Conservation (phyloP, 2,113 vertebrate genomes). For the Ramphastos sulfuratus region DNA sequence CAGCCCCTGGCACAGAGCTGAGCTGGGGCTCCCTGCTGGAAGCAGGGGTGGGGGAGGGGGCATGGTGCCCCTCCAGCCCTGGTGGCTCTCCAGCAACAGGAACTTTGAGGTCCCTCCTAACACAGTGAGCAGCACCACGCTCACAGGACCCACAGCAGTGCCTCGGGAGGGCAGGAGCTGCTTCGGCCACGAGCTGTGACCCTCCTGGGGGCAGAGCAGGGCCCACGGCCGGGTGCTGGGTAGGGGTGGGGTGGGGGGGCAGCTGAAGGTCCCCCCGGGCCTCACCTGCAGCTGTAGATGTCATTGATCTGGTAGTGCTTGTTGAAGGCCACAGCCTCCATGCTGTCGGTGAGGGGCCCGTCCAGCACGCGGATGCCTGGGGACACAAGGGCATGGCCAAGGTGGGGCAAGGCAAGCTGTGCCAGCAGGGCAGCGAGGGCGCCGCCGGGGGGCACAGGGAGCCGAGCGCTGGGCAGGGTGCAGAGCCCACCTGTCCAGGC, state of each 20-base stretch:
- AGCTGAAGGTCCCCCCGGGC: neutral
- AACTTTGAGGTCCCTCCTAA: neutral
- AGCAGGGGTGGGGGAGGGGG: neutral
- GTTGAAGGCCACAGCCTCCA: conserved; percentile 97
- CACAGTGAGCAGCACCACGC: neutral
- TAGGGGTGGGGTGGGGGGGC: no score
- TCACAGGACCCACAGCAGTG: neutral
- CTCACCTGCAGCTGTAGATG: conserved; percentile 98
- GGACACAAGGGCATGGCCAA: neutral
- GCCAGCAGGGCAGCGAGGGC: fast-evolving
- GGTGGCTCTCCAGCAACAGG: neutral
- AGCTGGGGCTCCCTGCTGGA: neutral
- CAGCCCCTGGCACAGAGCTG: fast-evolving
- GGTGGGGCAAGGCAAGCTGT: fast-evolving
- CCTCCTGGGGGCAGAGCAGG: neutral
- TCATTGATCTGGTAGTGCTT: conserved; percentile 99
- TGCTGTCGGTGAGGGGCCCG: conserved; percentile 95
- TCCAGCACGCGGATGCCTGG: conserved; percentile 96
- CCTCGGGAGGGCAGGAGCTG: neutral
- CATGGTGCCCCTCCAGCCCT: neutral
- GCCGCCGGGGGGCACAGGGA: neutral
- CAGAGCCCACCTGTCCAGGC: neutral
- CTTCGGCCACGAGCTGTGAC: neutral
- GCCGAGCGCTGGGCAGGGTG: neutral
- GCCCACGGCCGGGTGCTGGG: neutral